Evolutionary conservation across 2,113 vertebrate species (phyloP).

Genomic region (Seriola quinqueradiata): DNA sequence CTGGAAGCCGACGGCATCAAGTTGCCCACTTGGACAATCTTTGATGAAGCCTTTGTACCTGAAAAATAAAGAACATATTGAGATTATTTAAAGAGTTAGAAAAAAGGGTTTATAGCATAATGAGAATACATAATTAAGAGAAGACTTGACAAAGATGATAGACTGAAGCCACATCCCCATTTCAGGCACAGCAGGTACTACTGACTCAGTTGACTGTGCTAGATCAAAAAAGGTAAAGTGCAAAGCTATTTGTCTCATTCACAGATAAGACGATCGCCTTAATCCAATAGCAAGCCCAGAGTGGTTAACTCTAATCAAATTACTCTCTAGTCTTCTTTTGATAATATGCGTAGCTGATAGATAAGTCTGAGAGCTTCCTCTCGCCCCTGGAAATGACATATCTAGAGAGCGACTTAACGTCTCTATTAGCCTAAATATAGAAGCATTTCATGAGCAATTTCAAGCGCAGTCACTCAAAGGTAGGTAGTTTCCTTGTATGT

Average conservation of each 20-base stretch:
- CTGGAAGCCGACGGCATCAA: constrained; percentile 95
- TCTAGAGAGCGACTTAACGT: constrained; percentile 66
- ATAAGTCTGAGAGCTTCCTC: constrained; percentile 69
- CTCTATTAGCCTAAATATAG: constrained; percentile 75
- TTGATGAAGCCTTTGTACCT: constrained; percentile 99
- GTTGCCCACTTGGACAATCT: constrained; percentile 96
- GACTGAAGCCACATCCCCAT: constrained; percentile 8
- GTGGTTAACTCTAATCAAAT: constrained; percentile 76
- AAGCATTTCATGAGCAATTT: constrained; percentile 77
- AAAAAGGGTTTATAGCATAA: background rate
- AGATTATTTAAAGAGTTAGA: background rate
- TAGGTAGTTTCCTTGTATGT: constrained; percentile 43
- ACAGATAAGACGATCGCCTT: constrained; percentile 71
- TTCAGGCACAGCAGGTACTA: background rate
- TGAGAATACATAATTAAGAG: constrained; percentile 17
- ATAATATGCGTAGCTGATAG: constrained; percentile 71
- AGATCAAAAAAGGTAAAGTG: constrained; percentile 65
- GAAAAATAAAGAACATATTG: constrained; percentile 28
- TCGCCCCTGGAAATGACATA: constrained; percentile 67
- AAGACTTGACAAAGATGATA: background rate
- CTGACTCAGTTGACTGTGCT: constrained; percentile 17
- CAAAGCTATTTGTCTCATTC: constrained; percentile 75
- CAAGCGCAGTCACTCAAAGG: constrained; percentile 73
- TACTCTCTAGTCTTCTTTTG: constrained; percentile 65
- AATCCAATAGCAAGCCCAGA: constrained; percentile 69